These are phyloP conservation scores for Zaprionus tsacasi DNA, from an alignment of 1,140 invertebrate genomes.

Conservation along the genomic window DNA sequence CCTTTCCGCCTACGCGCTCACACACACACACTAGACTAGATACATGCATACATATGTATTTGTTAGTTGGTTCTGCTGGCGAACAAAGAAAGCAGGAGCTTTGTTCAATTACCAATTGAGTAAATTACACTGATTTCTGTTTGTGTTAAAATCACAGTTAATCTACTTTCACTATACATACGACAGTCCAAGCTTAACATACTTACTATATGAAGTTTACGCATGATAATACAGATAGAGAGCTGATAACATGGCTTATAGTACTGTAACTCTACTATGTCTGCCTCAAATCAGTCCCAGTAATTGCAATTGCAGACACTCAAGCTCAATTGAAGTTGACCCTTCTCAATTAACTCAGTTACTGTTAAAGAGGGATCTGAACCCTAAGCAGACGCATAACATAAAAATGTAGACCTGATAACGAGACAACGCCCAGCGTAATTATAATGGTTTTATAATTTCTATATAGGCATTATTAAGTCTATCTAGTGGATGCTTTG, in stretches of 20 bases:
- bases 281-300: slow-evolving; percentile 23
- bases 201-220: not conserved
- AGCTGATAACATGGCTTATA: slow-evolving; percentile 18
- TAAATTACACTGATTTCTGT: slow-evolving; percentile 66
- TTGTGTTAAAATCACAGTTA: slow-evolving; percentile 13
- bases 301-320: slow-evolving; percentile 28
- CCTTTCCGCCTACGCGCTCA: slow-evolving; percentile 2
- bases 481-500: not conserved
- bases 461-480: not conserved
- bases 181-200: not conserved
- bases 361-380: not conserved
- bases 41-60: slow-evolving; percentile 1
- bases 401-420: not conserved
- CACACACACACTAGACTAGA: slow-evolving; percentile 6
- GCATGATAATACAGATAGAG: slow-evolving; percentile 1
- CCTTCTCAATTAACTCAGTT: slow-evolving; percentile 23
- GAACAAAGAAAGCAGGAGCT: slow-evolving; percentile 33
- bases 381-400: not conserved
- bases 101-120: slow-evolving; percentile 52
- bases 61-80: slow-evolving; percentile 5
- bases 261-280: not conserved
- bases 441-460: slow-evolving; percentile 2
- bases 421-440: slow-evolving; percentile 34
- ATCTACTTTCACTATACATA: slow-evolving; percentile 7
- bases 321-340: slow-evolving; percentile 29